phyloP scores from a whole-genome alignment of 2,113 vertebrate species.

The Xiphophorus hellerii region DNA sequence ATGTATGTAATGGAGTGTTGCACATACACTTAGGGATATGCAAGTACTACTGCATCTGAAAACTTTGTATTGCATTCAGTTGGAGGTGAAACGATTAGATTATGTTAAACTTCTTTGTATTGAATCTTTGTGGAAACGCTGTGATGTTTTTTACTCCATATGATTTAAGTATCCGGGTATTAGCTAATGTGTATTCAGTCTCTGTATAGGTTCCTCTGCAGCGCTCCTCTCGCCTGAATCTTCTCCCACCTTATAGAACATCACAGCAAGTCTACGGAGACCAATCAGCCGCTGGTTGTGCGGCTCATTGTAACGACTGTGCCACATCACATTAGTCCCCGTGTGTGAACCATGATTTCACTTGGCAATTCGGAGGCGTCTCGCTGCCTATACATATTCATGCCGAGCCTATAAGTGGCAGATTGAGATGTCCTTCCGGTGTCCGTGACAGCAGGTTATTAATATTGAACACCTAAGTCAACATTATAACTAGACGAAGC shows the following conservation, averaged over 20 bases:
- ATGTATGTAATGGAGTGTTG: too few species aligned
- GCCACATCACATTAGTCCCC: constrained; percentile 70
- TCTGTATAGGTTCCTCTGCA: background rate
- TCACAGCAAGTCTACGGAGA: constrained; percentile 71
- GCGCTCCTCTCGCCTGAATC: constrained; percentile 7
- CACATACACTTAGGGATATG: too few species aligned
- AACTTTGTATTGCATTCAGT: too few species aligned
- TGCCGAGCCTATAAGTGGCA: constrained; percentile 69
- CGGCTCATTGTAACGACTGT: constrained; percentile 63
- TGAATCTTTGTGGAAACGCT: too few species aligned
- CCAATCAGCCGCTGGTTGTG: constrained; percentile 52
- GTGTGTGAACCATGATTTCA: constrained; percentile 67
- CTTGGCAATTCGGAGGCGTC: constrained; percentile 71
- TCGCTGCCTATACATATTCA: constrained; percentile 73
- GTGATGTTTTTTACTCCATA: too few species aligned
- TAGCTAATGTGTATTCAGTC: background rate
- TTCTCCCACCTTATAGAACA: constrained; percentile 29
- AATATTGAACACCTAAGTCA: constrained; percentile 71
- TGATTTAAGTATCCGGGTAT: too few species aligned
- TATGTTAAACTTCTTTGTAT: too few species aligned
- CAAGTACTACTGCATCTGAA: too few species aligned
- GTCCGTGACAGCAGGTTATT: constrained; percentile 74
- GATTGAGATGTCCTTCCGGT: constrained; percentile 71
- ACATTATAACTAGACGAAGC: constrained; percentile 59
- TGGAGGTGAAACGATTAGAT: too few species aligned